Evolutionary conservation across 2,113 vertebrate species (phyloP).

Genomic region (Nibea coibor): DNA sequence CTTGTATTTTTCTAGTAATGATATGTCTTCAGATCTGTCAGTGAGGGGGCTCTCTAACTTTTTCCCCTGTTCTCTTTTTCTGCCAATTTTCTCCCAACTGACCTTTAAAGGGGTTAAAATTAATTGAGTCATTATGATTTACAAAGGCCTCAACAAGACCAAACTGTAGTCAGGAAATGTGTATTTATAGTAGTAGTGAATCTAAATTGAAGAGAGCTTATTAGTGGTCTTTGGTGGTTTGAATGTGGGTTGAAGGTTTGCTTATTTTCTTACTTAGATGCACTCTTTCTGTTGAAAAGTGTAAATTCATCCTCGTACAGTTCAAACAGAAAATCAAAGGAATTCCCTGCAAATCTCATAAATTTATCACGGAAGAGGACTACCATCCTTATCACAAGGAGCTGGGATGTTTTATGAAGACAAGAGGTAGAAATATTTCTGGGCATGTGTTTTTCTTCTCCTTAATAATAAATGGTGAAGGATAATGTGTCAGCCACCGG

Average conservation of each 20-base stretch:
- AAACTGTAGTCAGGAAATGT: conserved; percentile 54
- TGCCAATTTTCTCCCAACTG: conserved; percentile 20
- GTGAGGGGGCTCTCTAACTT: conserved; percentile 1
- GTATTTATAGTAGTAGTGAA: conserved; percentile 54
- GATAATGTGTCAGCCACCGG: background rate
- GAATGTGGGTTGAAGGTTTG: background rate
- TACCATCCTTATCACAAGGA: background rate
- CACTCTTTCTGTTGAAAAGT: background rate
- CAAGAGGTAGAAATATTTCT: background rate
- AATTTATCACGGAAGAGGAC: background rate
- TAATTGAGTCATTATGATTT: conserved; percentile 31
- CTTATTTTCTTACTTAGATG: conserved; percentile 7
- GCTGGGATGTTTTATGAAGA: background rate
- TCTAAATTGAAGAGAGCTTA: background rate
- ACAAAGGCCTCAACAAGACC: conserved; percentile 37
- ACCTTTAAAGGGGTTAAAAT: conserved; percentile 31
- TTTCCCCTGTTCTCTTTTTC: background rate
- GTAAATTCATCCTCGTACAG: background rate
- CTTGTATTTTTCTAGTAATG: conserved; percentile 50
- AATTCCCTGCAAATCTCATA: background rate
- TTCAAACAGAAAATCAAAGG: background rate
- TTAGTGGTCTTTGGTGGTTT: conserved; percentile 20
- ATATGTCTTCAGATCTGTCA: conserved; percentile 38
- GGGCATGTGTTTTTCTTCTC: background rate
- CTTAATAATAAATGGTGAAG: background rate